Percentiles rank a stretch among this genome's conserved stretches.
phyloP scores from a whole-genome alignment of 35 echinoderm and acorn worm genomes.

The Lytechinus pictus region DNA sequence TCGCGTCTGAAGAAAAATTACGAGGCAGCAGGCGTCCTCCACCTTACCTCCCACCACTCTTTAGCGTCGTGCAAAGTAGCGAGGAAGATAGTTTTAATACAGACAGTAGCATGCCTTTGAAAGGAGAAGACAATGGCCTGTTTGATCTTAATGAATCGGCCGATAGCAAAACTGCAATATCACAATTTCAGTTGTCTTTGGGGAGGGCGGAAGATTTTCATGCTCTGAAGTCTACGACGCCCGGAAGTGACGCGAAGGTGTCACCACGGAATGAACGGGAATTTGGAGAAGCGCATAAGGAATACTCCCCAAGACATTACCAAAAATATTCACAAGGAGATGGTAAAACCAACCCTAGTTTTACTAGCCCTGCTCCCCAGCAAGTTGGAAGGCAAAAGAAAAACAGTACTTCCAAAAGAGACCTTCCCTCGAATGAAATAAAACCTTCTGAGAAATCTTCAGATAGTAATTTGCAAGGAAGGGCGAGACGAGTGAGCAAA shows the following conservation, averaged over 20 bases:
- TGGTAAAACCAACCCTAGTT: background rate
- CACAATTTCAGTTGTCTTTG: constrained; percentile 42
- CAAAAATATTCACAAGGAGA: background rate
- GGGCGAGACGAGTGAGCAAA: background rate
- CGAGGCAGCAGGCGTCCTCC: background rate
- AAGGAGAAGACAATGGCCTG: background rate
- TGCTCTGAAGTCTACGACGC: constrained; percentile 16
- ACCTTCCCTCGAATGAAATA: background rate
- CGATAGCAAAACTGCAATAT: constrained; percentile 25
- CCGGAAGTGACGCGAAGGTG: background rate
- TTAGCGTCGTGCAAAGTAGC: constrained; percentile 33
- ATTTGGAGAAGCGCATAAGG: background rate
- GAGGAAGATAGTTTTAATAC: constrained; percentile 49
- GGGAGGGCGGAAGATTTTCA: constrained; percentile 26
- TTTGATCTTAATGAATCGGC: constrained; percentile 36
- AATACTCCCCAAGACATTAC: background rate
- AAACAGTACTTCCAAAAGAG: background rate
- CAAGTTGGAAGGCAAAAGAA: background rate
- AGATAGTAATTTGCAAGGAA: background rate
- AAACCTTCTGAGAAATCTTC: background rate
- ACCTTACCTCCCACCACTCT: constrained; percentile 21
- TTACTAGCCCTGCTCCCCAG: background rate
- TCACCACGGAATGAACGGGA: background rate
- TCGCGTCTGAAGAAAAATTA: background rate
- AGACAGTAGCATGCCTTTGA: constrained; percentile 39